phyloP scores from a whole-genome alignment of 1,140 invertebrate species.

The Caenorhabditis latens region DNA sequence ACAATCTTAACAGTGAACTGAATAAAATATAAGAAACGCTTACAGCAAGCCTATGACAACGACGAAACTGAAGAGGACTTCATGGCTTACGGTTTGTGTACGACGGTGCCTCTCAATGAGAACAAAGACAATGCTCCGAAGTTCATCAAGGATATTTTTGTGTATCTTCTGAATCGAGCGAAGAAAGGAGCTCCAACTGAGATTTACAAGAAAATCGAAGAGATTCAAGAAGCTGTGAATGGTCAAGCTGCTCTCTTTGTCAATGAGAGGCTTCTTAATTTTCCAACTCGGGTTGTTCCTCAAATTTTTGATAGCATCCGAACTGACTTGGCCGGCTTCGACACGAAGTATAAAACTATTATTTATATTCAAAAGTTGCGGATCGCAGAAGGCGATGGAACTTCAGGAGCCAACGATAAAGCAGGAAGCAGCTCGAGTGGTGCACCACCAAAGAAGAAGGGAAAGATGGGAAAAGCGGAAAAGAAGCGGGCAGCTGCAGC shows the following conservation, averaged over 20 bases:
- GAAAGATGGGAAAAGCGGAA: slow-evolving; percentile 63
- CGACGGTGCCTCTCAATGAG: slow-evolving; percentile 21
- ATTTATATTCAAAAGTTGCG: slow-evolving; percentile 58
- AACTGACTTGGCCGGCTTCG: slow-evolving; percentile 7
- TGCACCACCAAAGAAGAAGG: slow-evolving; percentile 47
- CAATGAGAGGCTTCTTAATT: slow-evolving; percentile 62
- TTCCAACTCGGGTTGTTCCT: slow-evolving; percentile 54
- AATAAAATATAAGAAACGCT: not conserved
- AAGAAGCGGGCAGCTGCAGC: slow-evolving; percentile 58
- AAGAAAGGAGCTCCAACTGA: slow-evolving; percentile 57
- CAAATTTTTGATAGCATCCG: slow-evolving; percentile 50
- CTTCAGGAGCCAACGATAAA: not conserved
- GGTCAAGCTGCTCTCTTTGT: slow-evolving; percentile 52
- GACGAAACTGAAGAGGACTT: slow-evolving; percentile 53
- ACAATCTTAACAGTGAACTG: not conserved
- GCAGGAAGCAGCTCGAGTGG: slow-evolving; percentile 24
- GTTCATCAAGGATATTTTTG: slow-evolving; percentile 46
- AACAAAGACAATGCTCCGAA: slow-evolving; percentile 45
- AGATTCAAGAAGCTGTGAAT: slow-evolving; percentile 28
- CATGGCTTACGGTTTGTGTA: slow-evolving; percentile 53
- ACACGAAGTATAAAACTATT: slow-evolving; percentile 45
- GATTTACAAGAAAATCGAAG: slow-evolving; percentile 55
- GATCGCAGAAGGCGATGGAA: slow-evolving; percentile 1
- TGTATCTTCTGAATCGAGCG: slow-evolving; percentile 55
- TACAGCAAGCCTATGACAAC: slow-evolving; percentile 62